Percentiles rank a stretch among this genome's conserved stretches.
These are phyloP conservation scores for Brienomyrus longianalis DNA, from an alignment of 2,113 vertebrate species.

Conservation along the genomic window DNA sequence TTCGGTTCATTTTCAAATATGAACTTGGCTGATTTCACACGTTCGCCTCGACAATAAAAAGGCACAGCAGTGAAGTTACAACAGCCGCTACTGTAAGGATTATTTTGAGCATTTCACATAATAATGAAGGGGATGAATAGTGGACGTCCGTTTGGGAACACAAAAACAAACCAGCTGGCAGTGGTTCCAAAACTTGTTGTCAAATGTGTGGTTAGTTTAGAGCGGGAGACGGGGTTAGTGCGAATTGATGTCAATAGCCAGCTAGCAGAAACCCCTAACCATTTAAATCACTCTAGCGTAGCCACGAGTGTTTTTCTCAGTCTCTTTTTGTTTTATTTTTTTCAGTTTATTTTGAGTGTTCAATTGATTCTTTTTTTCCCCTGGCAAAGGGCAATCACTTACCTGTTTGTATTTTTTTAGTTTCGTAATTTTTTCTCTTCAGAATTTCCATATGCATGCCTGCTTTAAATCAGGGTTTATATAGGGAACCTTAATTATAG, in stretches of 20 bases:
- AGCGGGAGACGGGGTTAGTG: background rate
- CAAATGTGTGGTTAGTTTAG: conserved; percentile 11
- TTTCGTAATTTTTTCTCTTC: background rate
- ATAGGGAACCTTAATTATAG: background rate
- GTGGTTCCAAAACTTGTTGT: background rate
- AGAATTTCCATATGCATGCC: background rate
- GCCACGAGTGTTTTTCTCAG: background rate
- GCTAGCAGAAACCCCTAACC: background rate
- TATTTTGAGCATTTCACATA: conserved; percentile 1
- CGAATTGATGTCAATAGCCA: background rate
- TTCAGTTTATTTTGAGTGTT: background rate
- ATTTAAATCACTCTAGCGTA: background rate
- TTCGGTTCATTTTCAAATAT: background rate
- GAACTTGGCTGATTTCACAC: background rate
- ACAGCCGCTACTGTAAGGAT: background rate
- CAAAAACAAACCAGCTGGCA: background rate
- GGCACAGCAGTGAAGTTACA: background rate
- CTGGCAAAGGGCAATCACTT: background rate
- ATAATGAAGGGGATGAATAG: conserved; percentile 7
- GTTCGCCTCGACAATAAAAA: background rate
- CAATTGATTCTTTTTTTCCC: conserved; percentile 10
- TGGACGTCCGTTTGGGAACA: background rate
- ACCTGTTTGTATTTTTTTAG: background rate
- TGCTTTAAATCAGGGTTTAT: background rate
- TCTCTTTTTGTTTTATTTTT: conserved; percentile 1